Conservation (phyloP, 2,113 vertebrate species). For the Ceyx melanurus region DNA sequence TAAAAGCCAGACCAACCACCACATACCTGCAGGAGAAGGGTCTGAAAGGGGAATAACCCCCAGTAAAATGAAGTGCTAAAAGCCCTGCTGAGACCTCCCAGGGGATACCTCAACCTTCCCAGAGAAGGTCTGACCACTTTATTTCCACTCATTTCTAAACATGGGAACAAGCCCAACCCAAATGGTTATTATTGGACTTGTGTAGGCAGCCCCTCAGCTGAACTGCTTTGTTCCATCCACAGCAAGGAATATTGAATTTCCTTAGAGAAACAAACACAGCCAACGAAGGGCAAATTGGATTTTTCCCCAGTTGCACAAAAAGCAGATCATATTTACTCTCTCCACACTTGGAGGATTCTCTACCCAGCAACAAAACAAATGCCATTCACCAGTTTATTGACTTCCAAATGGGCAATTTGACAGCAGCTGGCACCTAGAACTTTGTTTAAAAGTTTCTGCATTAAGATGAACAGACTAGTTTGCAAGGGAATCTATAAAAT, state of each 20-base stretch:
- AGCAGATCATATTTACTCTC: constrained; percentile 51
- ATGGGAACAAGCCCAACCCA: neutral
- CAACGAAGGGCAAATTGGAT: constrained; percentile 69
- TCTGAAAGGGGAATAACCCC: neutral
- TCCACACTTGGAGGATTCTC: neutral
- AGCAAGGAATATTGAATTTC: constrained; percentile 68
- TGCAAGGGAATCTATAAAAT: neutral
- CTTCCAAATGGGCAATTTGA: constrained; percentile 37
- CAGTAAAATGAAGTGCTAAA: neutral
- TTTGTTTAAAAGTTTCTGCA: constrained; percentile 8
- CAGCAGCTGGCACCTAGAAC: constrained; percentile 42
- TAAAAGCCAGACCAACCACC: neutral
- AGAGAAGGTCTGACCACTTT: neutral
- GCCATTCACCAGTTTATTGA: constrained; percentile 43
- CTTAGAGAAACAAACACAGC: constrained; percentile 57
- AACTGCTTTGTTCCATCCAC: constrained; percentile 11
- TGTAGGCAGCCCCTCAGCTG: neutral
- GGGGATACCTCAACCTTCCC: neutral
- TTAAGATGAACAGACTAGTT: neutral
- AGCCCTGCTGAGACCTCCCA: neutral
- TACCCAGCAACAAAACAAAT: constrained; percentile 31
- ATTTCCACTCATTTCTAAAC: constrained; percentile 37
- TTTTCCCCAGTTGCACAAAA: constrained; percentile 56
- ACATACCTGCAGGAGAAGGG: neutral
- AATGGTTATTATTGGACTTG: neutral